Conservation (phyloP, 2,797 vertebrate genomes). For the Rhinella marina region DNA sequence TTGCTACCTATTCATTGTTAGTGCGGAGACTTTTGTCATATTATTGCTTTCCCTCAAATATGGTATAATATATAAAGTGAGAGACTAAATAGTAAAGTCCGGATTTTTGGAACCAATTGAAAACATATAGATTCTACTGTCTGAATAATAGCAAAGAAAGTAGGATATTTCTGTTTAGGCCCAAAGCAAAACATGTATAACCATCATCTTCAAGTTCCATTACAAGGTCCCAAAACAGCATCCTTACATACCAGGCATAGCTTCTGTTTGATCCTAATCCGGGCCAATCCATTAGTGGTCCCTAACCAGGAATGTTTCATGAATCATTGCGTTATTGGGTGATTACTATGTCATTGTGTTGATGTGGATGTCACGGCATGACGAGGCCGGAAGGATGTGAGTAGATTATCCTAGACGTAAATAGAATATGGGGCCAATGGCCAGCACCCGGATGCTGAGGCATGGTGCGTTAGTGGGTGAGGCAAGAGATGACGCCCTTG, state of each 20-base stretch:
- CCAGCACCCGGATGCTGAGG: conserved; percentile 29
- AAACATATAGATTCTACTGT: too few relatives aligned
- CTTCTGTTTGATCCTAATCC: neutral
- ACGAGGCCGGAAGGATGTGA: conserved; percentile 31
- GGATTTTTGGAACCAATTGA: too few relatives aligned
- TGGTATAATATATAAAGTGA: too few relatives aligned
- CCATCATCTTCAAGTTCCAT: neutral
- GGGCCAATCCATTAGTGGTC: neutral
- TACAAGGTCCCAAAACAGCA: neutral
- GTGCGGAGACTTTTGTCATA: too few relatives aligned
- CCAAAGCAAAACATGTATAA: neutral
- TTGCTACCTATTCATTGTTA: too few relatives aligned
- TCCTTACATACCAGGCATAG: neutral
- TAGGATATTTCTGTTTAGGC: too few relatives aligned
- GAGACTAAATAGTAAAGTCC: too few relatives aligned
- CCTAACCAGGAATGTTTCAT: neutral
- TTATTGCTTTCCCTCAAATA: too few relatives aligned
- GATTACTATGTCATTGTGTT: conserved; percentile 29
- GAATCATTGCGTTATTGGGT: conserved; percentile 27
- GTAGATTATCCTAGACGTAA: conserved; percentile 33
- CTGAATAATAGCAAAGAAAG: too few relatives aligned
- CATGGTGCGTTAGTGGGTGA: conserved; percentile 24
- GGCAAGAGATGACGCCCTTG: conserved; percentile 45
- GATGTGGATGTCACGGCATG: conserved; percentile 7
- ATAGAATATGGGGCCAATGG: conserved; percentile 24